Evolutionary conservation across 2,797 vertebrate species (phyloP).

Genomic region (Gobio occitaniae): DNA sequence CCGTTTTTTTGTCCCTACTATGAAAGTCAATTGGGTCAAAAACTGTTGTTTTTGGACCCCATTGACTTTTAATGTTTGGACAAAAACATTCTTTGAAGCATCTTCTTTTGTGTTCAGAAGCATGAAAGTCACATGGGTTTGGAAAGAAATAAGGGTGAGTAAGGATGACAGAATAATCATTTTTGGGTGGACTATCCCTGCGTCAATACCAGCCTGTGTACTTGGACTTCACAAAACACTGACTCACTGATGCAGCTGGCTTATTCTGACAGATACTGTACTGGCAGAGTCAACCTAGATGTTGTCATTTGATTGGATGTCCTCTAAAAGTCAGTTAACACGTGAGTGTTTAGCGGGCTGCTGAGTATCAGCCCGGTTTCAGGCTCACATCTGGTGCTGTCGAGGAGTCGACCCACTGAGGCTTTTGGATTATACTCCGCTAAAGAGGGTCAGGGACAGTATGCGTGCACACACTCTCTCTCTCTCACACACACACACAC

Average conservation of each 20-base stretch:
- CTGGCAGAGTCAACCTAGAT: constrained; percentile 20
- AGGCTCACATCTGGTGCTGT: constrained; percentile 59
- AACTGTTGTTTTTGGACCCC: neutral
- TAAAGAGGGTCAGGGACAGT: constrained; percentile 39
- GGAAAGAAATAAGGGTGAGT: neutral
- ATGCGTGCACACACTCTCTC: constrained; percentile 33
- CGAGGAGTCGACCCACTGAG: constrained; percentile 44
- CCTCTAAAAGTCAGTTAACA: constrained; percentile 38
- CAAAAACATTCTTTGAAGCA: neutral
- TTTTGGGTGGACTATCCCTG: constrained; percentile 6
- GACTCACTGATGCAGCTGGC: constrained; percentile 24
- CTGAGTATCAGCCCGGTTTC: constrained; percentile 50
- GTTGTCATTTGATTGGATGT: constrained; percentile 39
- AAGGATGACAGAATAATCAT: neutral
- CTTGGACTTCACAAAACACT: constrained; percentile 14
- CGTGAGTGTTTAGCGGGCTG: constrained; percentile 43
- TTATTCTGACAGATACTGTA: constrained; percentile 35
- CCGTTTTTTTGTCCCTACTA: neutral
- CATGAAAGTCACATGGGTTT: neutral
- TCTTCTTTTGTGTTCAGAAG: neutral
- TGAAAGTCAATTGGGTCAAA: neutral
- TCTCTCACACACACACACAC: constrained; percentile 13
- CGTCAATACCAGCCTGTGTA: constrained; percentile 8
- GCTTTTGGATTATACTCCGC: constrained; percentile 50
- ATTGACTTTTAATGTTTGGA: neutral